A percentile compares a stretch with the other conserved stretches of the same genome.
These are phyloP conservation scores for Smittia sp. DNA, from an alignment of 2,888 invertebrate genomes.

Conservation along the genomic window DNA sequence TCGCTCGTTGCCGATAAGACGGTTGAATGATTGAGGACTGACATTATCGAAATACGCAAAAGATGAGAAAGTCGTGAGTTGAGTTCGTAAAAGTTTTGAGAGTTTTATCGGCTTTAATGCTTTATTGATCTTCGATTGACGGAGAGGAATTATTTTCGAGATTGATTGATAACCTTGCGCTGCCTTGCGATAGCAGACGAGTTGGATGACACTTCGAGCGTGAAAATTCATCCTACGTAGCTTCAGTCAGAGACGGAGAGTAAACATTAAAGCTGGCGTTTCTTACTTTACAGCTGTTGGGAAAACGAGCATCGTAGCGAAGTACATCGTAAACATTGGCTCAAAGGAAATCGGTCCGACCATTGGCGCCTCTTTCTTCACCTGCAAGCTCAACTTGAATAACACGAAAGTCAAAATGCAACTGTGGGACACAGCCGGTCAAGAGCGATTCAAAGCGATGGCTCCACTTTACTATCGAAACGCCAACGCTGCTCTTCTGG, in stretches of 20 bases:
- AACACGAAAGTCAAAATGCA: slow-evolving; percentile 72
- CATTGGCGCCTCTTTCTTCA: slow-evolving; percentile 87
- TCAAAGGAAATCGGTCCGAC: slow-evolving; percentile 75
- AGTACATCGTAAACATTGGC: slow-evolving; percentile 77
- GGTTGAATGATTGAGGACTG: too few species aligned
- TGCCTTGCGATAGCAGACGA: too few species aligned
- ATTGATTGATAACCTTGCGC: too few species aligned
- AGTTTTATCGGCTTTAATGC: too few species aligned
- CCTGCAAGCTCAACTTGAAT: slow-evolving; percentile 73
- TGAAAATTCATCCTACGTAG: too few species aligned
- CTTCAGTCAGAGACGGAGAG: neutral
- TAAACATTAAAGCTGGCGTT: neutral
- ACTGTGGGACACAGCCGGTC: slow-evolving; percentile 55
- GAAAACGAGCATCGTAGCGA: slow-evolving; percentile 80
- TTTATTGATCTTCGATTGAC: too few species aligned
- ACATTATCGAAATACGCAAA: too few species aligned
- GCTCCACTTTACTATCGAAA: slow-evolving; percentile 94
- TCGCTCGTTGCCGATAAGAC: too few species aligned
- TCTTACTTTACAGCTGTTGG: slow-evolving; percentile 70
- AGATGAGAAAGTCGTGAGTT: too few species aligned
- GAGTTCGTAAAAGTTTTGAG: too few species aligned
- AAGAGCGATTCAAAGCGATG: slow-evolving; percentile 73
- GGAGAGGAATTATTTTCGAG: too few species aligned
- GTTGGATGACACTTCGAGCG: too few species aligned
- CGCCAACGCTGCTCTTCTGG: slow-evolving; percentile 82